A percentile compares a stretch with the other conserved stretches of the same genome.
Evolutionary conservation across 1,140 invertebrate genomes (phyloP).

Genomic region (Drosophila watanabei): DNA sequence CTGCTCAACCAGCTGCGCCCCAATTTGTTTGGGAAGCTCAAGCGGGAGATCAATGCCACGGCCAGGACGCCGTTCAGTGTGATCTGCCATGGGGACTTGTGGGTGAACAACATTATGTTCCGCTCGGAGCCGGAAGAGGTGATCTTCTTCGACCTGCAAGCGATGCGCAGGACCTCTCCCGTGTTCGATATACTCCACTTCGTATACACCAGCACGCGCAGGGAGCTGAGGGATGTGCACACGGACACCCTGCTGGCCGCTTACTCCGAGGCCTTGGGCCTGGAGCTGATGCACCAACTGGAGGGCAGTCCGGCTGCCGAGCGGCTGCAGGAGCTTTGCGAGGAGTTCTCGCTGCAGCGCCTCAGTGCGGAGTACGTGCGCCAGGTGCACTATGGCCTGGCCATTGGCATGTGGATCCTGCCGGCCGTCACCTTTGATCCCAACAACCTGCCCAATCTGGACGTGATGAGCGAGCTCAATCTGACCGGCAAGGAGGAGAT

Average conservation of each 20-base stretch:
- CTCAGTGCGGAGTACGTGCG: constrained; percentile 74
- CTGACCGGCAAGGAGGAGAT: constrained; percentile 75
- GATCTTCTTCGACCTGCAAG: constrained; percentile 87
- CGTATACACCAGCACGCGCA: constrained; percentile 80
- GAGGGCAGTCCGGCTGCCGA: constrained; percentile 45
- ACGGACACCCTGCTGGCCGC: constrained; percentile 71
- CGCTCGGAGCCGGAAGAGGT: constrained; percentile 74
- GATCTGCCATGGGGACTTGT: constrained; percentile 85
- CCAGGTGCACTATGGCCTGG: constrained; percentile 79
- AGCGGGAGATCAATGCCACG: constrained; percentile 57
- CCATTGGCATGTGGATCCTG: constrained; percentile 82
- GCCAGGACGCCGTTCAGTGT: constrained; percentile 68
- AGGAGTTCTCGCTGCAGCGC: constrained; percentile 66
- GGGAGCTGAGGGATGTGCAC: constrained; percentile 69
- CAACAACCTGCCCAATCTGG: constrained; percentile 80
- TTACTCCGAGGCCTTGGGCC: constrained; percentile 60
- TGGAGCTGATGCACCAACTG: constrained; percentile 60
- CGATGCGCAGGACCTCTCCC: constrained; percentile 86
- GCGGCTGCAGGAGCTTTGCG: constrained; percentile 48
- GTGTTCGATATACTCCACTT: constrained; percentile 86
- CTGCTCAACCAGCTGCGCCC: constrained; percentile 63
- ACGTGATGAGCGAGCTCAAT: constrained; percentile 76
- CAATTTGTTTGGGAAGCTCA: constrained; percentile 65
- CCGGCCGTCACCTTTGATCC: constrained; percentile 83
- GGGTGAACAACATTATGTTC: constrained; percentile 86